Conservation (phyloP, 2,113 vertebrate species). For the Myrmecobius fasciatus region DNA sequence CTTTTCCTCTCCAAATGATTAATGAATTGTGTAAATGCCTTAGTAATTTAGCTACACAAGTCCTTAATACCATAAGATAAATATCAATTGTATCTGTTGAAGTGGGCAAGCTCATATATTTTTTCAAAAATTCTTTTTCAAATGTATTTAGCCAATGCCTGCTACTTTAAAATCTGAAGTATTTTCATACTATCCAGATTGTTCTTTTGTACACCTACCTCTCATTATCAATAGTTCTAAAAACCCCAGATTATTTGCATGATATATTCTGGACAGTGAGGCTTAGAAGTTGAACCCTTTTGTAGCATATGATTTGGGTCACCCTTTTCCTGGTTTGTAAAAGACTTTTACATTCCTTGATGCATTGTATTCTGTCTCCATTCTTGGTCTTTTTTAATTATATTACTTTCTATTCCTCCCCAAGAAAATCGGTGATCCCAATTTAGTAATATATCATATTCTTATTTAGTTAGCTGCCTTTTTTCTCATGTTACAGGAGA, state of each 20-base stretch:
- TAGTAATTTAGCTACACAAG: not conserved
- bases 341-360: not conserved
- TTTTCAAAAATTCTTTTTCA: not conserved
- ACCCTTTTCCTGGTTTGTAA: not conserved
- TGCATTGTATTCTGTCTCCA: not conserved
- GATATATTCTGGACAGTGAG: not conserved
- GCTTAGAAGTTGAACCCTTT: conserved; percentile 12
- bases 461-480: too few relatives aligned
- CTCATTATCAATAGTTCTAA: not conserved
- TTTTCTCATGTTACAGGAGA: too few relatives aligned
- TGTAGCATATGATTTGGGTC: not conserved
- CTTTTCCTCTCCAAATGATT: conserved; percentile 22
- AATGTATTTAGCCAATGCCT: not conserved
- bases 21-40: conserved; percentile 33
- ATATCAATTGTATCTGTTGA: conserved; percentile 1
- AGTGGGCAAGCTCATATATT: not conserved
- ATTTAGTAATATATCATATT: too few relatives aligned
- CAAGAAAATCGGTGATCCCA: too few relatives aligned
- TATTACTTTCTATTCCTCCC: too few relatives aligned
- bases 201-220: not conserved
- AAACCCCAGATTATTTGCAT: not conserved
- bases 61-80: not conserved
- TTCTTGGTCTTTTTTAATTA: not conserved
- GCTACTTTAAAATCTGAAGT: conserved; percentile 14
- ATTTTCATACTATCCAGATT: not conserved